phyloP scores from a whole-genome alignment of 2,888 invertebrate genomes.

The Campoplex capitator region DNA sequence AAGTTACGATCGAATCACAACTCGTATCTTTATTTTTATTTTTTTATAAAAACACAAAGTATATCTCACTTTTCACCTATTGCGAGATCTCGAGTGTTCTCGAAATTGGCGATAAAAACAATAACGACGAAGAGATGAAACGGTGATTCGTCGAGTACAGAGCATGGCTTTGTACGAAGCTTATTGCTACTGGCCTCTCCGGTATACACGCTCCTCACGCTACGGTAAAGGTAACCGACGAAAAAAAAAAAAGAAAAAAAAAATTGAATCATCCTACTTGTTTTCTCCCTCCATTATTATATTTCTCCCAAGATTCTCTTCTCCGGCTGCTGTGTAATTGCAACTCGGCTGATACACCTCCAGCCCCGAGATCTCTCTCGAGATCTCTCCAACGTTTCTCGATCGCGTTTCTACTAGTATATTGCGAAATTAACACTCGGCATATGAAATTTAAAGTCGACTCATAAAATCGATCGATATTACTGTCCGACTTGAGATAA shows the following conservation, averaged over 20 bases:
- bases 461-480: constrained; percentile 25
- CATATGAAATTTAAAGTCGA: constrained; percentile 13
- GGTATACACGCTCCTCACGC: neutral
- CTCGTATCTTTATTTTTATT: neutral
- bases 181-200: constrained; percentile 22
- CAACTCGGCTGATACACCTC: neutral
- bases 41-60: neutral
- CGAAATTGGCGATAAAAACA: constrained; percentile 36
- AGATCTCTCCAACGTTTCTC: neutral
- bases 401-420: neutral
- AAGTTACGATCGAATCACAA: neutral
- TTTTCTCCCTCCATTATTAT: constrained; percentile 47
- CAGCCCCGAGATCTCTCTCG: constrained; percentile 17
- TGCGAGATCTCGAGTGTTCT: constrained; percentile 26
- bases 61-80: constrained; percentile 31
- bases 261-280: constrained; percentile 55
- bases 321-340: constrained; percentile 47
- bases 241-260: constrained; percentile 30
- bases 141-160: neutral
- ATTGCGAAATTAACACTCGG: constrained; percentile 54
- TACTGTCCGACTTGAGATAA: neutral
- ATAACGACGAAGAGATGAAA: constrained; percentile 42
- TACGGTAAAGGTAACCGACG: constrained; percentile 16
- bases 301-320: constrained; percentile 22
- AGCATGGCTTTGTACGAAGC: constrained; percentile 8